Conservation (phyloP, 2,888 invertebrate species). For the Pandemis cinnamomeana region DNA sequence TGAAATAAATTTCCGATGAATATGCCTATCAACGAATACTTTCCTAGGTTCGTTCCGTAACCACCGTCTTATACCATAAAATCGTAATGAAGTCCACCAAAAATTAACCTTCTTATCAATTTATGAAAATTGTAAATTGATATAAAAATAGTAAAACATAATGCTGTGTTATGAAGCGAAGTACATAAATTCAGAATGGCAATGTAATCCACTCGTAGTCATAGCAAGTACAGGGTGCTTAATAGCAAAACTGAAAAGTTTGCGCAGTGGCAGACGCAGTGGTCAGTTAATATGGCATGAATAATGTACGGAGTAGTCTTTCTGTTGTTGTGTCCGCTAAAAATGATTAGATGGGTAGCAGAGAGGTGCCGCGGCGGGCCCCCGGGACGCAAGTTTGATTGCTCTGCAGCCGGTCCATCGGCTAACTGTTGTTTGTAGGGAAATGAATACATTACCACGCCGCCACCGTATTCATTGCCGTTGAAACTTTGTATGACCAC, state of each 20-base stretch:
- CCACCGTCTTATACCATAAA: no score
- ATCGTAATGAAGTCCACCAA: no score
- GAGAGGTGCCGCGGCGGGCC: constrained; percentile 55
- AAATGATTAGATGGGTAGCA: constrained; percentile 80
- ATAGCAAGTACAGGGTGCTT: constrained; percentile 30
- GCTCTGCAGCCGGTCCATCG: constrained; percentile 67
- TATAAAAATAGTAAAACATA: no score
- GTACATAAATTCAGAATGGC: not conserved
- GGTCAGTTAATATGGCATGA: constrained; percentile 68
- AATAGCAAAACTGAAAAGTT: constrained; percentile 69
- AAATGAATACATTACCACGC: constrained; percentile 74
- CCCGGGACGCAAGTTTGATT: constrained; percentile 80
- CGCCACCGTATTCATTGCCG: constrained; percentile 53
- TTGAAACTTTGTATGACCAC: constrained; percentile 16
- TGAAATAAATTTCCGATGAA: not conserved
- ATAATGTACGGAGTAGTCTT: constrained; percentile 77
- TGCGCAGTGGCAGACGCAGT: constrained; percentile 58
- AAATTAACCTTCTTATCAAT: no score
- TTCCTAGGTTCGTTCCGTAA: no score
- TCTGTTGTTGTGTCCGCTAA: constrained; percentile 71
- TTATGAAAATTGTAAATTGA: no score
- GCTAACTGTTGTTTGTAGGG: constrained; percentile 74
- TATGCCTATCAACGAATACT: not conserved
- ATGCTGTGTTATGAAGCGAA: no score
- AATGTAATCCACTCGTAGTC: not conserved